Base-by-base conservation (phyloP, 1,140 invertebrate species). In the Procambarus clarkii region DNA sequence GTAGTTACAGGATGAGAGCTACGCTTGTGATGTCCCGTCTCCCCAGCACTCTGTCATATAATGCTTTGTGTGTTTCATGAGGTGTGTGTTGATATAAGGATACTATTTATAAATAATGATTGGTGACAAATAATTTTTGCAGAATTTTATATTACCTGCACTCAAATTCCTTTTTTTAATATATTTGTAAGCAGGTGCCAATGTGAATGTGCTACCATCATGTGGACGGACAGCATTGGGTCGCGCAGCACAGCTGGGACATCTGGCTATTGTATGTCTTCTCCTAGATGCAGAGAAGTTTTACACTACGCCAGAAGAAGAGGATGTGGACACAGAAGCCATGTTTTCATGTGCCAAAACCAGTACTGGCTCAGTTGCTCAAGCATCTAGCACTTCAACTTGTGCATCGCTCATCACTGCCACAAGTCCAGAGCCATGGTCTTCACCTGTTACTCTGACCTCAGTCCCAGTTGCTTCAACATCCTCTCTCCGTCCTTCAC, bases 141-240 rank as follows among this genome's bases (percentile, higher is more conserved):
- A 9, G 2, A 21, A 74, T 18, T 74, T 18, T 74, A 21, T 4
- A 76, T 50, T 50, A 50, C 60, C 9, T 77, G 34, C 15, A 24
- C 44, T 18, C 21, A 34, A 18, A 15, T 50, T 54, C 50, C 45
- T 76, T 78, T 45, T 45, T 93, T 92, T 91, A 64, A 64, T 93
- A 86, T 81, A 77, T 88, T 82, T 78, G 93, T 93, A 24, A 34
- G 34, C 92, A 95, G 95, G 95, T 92, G 95, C 94, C 18, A 94
- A 95, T 92, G 94, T 95, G 24, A 95, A 95, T 93, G 94, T 94
- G 92, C 93, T 95, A 64, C 94, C 94, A 91, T 93, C 94, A 45
- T 94, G 94, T 92, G 95, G 95, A 50, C 94, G 94, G 85, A 95
- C 95, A 48, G 93, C 94, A 44, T 91, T 95, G 69, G 95, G 95